Base-by-base conservation (phyloP, 2,113 vertebrate genomes). In the Stigmatopora nigra region DNA sequence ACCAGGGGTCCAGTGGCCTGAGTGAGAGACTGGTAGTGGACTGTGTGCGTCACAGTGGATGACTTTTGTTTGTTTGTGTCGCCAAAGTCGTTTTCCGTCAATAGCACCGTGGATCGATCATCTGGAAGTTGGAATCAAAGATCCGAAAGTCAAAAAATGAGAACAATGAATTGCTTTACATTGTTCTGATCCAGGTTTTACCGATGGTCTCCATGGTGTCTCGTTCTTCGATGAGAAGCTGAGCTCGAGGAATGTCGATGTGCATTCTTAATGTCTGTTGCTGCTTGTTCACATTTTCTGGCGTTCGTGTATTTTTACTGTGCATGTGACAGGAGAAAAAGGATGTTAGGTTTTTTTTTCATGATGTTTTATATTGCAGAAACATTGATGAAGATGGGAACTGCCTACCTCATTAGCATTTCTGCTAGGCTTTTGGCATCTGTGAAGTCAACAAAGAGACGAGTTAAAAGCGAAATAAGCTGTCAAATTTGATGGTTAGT, bases 131-230 rank as follows among this genome's bases (percentile, higher is more conserved):
- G 1, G 46, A 20, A 49, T 53, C 9, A 47, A 4, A 62, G 20
- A 69, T 7, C n/a, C 5, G 0, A 35, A 45, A 22, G 44, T 14
- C n/a, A 52, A 55, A 41, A 1, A 16, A 22, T 22, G 19, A 35
- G 61, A 10, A 31, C 22, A 19, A 15, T 19, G 17, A 0, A 2
- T 22, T 15, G 19, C n/a, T 9, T 15, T 15, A 7, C 5, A 49
- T 51, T 6, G 45, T 63, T 12, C 57, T 4, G 5, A 31, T 53
- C 4, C 5, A 20, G 44, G 17, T 55, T 86, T 85, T 88, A 99
- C 97, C 97, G 17, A 99, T 98, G 36, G 95, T 98, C 84, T 99
- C 97, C 96, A 98, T 97, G 0, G 96, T 98, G 86, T 98, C 97
- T 65, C 96, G 90, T 82, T 99, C 97, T 83, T 99, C 97, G 16